Conservation (phyloP, 2,113 vertebrate species). For the Calcarius ornatus region DNA sequence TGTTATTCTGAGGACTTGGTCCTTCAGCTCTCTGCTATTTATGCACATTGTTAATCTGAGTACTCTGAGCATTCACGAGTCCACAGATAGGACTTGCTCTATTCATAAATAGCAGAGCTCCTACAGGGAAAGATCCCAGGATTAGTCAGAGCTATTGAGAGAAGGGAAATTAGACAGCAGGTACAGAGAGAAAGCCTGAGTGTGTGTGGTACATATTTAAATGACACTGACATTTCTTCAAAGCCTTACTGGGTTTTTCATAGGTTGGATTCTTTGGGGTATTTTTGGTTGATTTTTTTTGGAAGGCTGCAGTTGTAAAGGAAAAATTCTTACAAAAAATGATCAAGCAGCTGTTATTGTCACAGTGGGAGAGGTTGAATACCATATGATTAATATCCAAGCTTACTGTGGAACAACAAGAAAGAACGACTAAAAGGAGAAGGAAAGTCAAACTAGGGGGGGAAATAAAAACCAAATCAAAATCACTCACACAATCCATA, state of each 20-base stretch:
- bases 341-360: background rate
- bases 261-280: background rate
- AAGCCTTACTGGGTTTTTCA: background rate
- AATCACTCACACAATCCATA: background rate
- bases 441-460: background rate
- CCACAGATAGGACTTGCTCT: slow-evolving; percentile 11
- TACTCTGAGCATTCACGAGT: background rate
- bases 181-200: background rate
- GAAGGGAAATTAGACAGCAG: slow-evolving; percentile 34
- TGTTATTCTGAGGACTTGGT: background rate
- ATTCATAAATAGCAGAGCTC: slow-evolving; percentile 22
- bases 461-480: background rate
- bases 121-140: slow-evolving; percentile 3
- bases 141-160: slow-evolving; percentile 33
- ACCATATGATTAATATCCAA: background rate
- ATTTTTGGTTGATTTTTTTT: background rate
- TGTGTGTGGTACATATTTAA: background rate
- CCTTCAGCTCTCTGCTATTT: background rate
- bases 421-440: background rate
- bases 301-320: background rate
- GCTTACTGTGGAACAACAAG: background rate
- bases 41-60: background rate
- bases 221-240: background rate
- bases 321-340: background rate
- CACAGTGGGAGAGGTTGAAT: background rate